phyloP scores from a whole-genome alignment of 2,797 vertebrate genomes.

The Erethizon dorsatum region DNA sequence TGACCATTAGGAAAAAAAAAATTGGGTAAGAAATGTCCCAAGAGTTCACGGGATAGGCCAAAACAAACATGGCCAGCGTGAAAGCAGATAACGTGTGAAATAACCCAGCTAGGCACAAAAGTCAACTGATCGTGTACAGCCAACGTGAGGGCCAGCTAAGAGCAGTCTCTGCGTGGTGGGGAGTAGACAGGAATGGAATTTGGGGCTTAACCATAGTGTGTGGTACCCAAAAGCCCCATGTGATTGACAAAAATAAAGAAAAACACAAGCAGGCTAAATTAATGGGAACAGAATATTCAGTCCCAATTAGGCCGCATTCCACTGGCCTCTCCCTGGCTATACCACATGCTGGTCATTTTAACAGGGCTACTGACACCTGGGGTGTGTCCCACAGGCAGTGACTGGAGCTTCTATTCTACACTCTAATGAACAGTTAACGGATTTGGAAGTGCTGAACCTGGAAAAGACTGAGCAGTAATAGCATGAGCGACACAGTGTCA shows the following conservation, averaged over 20 bases:
- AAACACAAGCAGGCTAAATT: not conserved
- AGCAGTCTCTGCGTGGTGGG: accelerated
- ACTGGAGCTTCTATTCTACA: not conserved
- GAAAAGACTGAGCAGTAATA: not conserved
- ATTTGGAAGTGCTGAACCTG: not conserved
- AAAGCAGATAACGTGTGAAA: not conserved
- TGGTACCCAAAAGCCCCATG: not conserved
- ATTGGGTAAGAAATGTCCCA: not conserved
- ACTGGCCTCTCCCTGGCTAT: not conserved
- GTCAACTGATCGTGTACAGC: not conserved
- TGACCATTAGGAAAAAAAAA: not conserved
- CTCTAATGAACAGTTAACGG: not conserved
- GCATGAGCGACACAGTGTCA: not conserved
- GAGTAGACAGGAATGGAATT: accelerated
- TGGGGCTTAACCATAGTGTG: not conserved
- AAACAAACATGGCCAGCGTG: not conserved
- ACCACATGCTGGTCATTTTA: not conserved
- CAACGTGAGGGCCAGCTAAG: accelerated
- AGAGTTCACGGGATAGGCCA: not conserved
- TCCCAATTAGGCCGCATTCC: accelerated
- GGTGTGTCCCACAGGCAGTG: not conserved
- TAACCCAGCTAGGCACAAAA: not conserved
- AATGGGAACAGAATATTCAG: not conserved
- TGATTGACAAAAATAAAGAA: not conserved
- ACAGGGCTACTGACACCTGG: too few species aligned